Percentiles rank a stretch among this genome's conserved stretches.
Evolutionary conservation across 2,888 invertebrate genomes (phyloP).

Genomic region (Eupeodes luniger): DNA sequence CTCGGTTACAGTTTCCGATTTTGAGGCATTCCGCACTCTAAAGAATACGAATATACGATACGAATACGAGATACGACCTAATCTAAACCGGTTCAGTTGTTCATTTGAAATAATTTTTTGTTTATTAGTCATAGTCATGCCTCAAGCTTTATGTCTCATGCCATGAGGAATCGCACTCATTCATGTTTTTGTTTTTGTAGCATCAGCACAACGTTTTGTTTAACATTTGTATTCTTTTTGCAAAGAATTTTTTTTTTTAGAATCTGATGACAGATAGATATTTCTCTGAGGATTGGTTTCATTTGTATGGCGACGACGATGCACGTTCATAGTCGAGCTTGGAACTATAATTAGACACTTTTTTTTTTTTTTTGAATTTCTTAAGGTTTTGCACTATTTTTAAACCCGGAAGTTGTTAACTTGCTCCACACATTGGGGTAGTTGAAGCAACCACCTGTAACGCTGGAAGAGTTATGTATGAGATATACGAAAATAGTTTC

Average conservation of each 20-base stretch:
- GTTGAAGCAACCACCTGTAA: too few relatives aligned
- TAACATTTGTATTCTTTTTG: not conserved
- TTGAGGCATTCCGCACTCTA: not conserved
- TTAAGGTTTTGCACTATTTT: too few relatives aligned
- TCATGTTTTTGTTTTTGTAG: not conserved
- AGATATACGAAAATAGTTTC: too few relatives aligned
- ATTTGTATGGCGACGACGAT: not conserved
- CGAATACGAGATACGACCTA: not conserved
- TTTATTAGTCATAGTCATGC: not conserved
- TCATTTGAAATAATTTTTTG: constrained; percentile 4
- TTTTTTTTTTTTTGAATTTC: too few relatives aligned
- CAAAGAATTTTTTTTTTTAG: not conserved
- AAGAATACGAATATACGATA: not conserved
- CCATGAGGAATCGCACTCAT: not conserved
- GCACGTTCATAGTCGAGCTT: too few relatives aligned
- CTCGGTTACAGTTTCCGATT: not conserved
- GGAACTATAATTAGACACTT: too few relatives aligned
- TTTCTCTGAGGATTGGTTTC: not conserved
- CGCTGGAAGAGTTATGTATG: too few relatives aligned
- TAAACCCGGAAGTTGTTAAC: too few relatives aligned
- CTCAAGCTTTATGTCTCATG: not conserved
- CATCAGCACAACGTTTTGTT: not conserved
- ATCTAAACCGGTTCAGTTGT: not conserved
- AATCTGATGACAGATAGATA: not conserved
- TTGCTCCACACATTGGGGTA: too few relatives aligned